Evolutionary conservation across 1,140 invertebrate genomes (phyloP).

Genomic region (Drosophila mauritiana): DNA sequence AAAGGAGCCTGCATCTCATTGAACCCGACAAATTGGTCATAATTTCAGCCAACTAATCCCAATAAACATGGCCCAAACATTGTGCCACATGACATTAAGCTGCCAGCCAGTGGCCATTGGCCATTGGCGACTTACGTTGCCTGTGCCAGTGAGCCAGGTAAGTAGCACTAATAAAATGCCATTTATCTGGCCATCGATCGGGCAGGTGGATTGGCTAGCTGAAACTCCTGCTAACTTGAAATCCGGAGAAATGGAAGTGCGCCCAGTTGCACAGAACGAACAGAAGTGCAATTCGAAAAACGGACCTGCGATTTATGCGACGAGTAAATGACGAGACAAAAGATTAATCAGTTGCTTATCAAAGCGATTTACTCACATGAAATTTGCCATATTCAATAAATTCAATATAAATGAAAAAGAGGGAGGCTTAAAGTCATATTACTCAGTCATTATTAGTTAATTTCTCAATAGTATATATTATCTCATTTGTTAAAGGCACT

Average conservation of each 20-base stretch:
- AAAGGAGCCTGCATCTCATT: conserved; percentile 71
- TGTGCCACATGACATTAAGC: conserved; percentile 77
- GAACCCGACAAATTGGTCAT: conserved; percentile 82
- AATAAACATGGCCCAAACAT: conserved; percentile 83
- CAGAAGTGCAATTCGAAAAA: conserved; percentile 59
- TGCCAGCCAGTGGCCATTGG: conserved; percentile 37
- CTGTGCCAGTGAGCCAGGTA: conserved; percentile 40
- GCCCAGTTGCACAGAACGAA: conserved; percentile 53
- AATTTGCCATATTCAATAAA: not conserved
- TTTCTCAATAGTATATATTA: not conserved
- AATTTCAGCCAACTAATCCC: conserved; percentile 82
- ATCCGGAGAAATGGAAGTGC: conserved; percentile 44
- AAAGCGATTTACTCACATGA: not conserved
- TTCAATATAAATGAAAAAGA: not conserved
- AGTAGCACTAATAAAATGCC: conserved; percentile 74
- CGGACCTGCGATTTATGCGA: conserved; percentile 55
- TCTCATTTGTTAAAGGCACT: conserved; percentile 14
- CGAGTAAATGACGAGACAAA: conserved; percentile 47
- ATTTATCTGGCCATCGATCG: conserved; percentile 81
- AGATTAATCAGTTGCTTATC: conserved; percentile 52
- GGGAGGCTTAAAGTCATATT: not conserved
- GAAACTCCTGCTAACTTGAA: conserved; percentile 1
- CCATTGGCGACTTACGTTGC: conserved; percentile 29
- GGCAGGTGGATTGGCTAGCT: conserved; percentile 21
- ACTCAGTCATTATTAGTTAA: too few species aligned